A percentile compares a stretch with the other conserved stretches of the same genome.
phyloP scores from a whole-genome alignment of 2,797 vertebrate genomes.

The Anniella stebbinsi region DNA sequence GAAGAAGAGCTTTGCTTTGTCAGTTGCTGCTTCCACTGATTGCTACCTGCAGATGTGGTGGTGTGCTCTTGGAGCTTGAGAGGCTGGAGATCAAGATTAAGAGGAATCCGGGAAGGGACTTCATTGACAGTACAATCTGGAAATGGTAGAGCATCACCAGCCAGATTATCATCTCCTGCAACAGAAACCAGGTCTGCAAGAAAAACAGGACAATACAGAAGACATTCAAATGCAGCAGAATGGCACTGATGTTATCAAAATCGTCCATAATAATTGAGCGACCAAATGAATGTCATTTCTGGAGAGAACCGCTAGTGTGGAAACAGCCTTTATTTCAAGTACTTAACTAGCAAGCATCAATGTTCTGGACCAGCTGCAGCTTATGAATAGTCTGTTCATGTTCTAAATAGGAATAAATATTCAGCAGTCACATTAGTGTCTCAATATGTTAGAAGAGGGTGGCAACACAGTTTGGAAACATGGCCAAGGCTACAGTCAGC shows the following conservation, averaged over 20 bases:
- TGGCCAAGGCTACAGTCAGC: background rate
- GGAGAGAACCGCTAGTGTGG: too few relatives aligned
- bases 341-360: background rate
- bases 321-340: background rate
- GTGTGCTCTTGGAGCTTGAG: background rate
- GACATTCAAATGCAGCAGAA: background rate
- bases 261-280: background rate
- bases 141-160: background rate
- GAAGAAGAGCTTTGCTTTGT: background rate
- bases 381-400: background rate
- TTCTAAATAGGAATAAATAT: background rate
- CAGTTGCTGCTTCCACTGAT: background rate
- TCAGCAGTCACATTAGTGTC: background rate
- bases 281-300: background rate
- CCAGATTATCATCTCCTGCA: background rate
- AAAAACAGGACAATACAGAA: background rate
- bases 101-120: background rate
- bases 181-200: background rate
- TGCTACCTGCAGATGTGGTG: background rate
- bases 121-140: background rate
- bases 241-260: background rate
- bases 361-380: background rate
- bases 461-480: background rate
- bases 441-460: background rate
- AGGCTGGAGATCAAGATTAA: background rate